phyloP scores from a whole-genome alignment of 2,888 invertebrate genomes.

The Fragum fragum region DNA sequence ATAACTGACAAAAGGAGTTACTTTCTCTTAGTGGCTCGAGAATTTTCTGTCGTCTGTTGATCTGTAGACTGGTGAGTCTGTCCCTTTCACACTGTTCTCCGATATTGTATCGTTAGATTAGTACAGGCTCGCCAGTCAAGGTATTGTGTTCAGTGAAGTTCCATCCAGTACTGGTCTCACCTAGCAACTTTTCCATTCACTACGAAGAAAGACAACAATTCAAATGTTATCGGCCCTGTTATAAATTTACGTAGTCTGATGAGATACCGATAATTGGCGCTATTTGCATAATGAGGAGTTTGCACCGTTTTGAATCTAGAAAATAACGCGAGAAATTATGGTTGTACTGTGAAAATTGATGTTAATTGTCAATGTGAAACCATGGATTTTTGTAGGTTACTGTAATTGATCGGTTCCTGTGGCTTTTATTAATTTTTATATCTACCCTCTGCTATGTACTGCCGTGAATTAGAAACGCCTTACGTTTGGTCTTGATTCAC shows the following conservation, averaged over 20 bases:
- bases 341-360: neutral
- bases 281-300: slow-evolving; percentile 2
- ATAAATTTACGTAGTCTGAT: neutral
- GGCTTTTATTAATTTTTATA: neutral
- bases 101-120: no score
- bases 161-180: no score
- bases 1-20: no score
- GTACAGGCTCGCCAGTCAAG: no score
- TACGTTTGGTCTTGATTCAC: no score
- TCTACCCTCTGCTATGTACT: no score
- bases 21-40: no score
- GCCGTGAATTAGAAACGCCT: no score
- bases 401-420: neutral
- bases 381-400: neutral
- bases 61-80: no score
- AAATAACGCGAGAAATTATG: slow-evolving; percentile 2
- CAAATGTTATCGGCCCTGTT: neutral
- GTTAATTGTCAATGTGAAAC: slow-evolving; percentile 1
- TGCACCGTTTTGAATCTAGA: slow-evolving; percentile 2
- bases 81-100: no score
- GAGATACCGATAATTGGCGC: neutral
- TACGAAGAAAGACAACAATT: neutral
- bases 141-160: no score
- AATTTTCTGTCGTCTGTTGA: no score
- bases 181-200: neutral